These are phyloP conservation scores for Euphonia xanthogaster DNA, from an alignment of 2,797 vertebrate genomes.

Conservation along the genomic window DNA sequence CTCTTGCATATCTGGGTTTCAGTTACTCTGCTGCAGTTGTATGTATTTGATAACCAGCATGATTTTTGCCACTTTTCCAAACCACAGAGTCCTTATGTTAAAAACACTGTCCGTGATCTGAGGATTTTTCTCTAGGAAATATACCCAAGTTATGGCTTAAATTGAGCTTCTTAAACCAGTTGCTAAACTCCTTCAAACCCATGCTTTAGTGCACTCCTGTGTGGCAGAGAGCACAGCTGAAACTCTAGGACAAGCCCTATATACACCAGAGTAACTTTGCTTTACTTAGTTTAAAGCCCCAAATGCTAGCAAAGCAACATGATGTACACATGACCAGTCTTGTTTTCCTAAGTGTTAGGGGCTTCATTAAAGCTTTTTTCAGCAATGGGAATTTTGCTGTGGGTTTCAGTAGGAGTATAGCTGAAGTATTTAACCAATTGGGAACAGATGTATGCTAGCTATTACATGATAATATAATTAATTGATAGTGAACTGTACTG, in stretches of 20 bases:
- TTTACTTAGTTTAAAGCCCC: not conserved
- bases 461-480: slow-evolving; percentile 29
- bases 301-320: not conserved
- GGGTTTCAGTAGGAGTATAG: not conserved
- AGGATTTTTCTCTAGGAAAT: not conserved
- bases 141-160: not conserved
- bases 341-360: not conserved
- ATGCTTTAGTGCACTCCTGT: not conserved
- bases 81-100: not conserved
- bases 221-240: not conserved
- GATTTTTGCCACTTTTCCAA: not conserved
- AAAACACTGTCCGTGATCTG: not conserved
- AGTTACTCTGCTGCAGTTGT: not conserved
- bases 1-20: not conserved
- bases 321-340: not conserved
- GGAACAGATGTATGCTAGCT: not conserved
- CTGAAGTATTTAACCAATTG: not conserved
- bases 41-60: not conserved
- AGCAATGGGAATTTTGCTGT: not conserved
- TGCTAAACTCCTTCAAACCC: not conserved
- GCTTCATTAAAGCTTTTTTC: not conserved
- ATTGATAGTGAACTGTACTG: slow-evolving; percentile 15
- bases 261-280: not conserved
- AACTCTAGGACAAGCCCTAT: not conserved
- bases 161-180: not conserved